Evolutionary conservation across 2,113 vertebrate genomes (phyloP), one percentile per base, ranked within the genome.

Genomic region (Chloebia gouldiae): DNA sequence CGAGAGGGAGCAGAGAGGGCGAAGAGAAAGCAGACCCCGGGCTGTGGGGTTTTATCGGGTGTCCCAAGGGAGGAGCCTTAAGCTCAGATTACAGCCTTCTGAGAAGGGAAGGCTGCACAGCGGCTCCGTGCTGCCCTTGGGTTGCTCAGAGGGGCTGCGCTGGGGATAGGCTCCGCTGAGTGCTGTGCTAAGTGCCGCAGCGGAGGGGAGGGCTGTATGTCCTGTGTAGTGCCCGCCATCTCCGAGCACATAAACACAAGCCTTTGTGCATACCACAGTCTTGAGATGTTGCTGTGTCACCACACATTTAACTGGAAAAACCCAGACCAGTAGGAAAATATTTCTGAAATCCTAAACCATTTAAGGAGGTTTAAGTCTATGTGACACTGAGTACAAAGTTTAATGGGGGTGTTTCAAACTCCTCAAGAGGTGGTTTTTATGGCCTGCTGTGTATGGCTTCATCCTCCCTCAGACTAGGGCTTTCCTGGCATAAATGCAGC

Each of bases 161-260:
- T 30, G 35, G 23, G 35, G 17, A 16, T 10, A 4, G 42, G 30
- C 17, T 70, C 7, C 31, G 1, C 47, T 1, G 0, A 53, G 42
- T 27, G 60, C 65, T 59, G 30, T 47, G 40, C 44, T 37, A 45
- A 20, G 19, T 47, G 78, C 37, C 1, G 0, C 0, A 3, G 60
- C 27, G 20, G 5, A 27, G 33, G 35, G 33, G 25, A 53, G 33
- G 39, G 16, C 3, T 22, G 14, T 24, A 13, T 18, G 5, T 33
- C 44, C 39, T 7, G 1, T 40, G 28, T 78, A 63, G 49, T 42
- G 47, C 28, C 11, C 1, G 0, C 37, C 31, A 66, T 25, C 40
- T 56, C 39, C 39, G 39, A 57, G 44, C 5, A 50, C 50, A 40
- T 76, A 54, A 49, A 0, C 15, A 33, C 22, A 60, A 76, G 42